phyloP scores from a whole-genome alignment of 2,113 vertebrate genomes.

The Melanerpes formicivorus region DNA sequence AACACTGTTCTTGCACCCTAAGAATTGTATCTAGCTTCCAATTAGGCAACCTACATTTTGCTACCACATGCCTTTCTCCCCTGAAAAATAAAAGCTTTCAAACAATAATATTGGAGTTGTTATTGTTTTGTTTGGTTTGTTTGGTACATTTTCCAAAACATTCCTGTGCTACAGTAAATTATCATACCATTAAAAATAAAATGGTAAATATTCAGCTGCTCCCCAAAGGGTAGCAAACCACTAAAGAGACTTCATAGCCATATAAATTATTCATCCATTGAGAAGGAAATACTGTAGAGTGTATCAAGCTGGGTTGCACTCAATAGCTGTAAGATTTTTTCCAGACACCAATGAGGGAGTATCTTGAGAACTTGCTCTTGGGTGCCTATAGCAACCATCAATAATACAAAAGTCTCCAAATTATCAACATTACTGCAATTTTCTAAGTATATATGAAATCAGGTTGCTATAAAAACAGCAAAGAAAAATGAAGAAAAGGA shows the following conservation, averaged over 20 bases:
- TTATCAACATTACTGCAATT: neutral
- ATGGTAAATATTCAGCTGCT: neutral
- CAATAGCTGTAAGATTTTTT: conserved; percentile 17
- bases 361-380: neutral
- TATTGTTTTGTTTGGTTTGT: neutral
- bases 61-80: neutral
- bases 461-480: neutral
- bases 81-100: neutral
- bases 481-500: neutral
- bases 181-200: neutral
- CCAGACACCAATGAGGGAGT: neutral
- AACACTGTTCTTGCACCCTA: neutral
- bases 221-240: conserved; percentile 14
- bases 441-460: neutral
- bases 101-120: neutral
- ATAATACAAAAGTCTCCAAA: neutral
- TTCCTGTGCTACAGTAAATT: neutral
- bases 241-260: neutral
- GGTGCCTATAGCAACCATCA: conserved; percentile 41
- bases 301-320: neutral
- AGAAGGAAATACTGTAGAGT: conserved; percentile 10
- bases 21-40: neutral
- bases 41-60: neutral
- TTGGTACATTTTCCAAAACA: neutral
- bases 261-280: conserved; percentile 20